Percentiles rank a stretch among this genome's conserved stretches.
phyloP scores from a whole-genome alignment of 2,113 vertebrate genomes.

The Mormoops blainvillei region DNA sequence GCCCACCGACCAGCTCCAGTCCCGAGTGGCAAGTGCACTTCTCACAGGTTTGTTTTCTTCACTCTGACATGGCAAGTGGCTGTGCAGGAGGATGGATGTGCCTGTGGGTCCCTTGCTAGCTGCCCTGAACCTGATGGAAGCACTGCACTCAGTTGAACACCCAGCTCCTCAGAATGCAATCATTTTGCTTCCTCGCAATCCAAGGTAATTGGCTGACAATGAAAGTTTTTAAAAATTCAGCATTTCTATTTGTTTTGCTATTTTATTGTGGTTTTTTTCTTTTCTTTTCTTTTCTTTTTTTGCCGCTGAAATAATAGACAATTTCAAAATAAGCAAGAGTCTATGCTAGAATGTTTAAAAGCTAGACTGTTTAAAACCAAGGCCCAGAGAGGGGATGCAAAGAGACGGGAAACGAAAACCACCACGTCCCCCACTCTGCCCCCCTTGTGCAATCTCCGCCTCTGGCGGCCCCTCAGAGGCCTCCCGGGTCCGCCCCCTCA shows the following conservation, averaged over 20 bases:
- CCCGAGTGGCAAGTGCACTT: rapidly evolving
- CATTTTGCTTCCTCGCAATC: not conserved
- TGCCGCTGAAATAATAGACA: not conserved
- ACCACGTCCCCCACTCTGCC: not conserved
- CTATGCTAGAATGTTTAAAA: not conserved
- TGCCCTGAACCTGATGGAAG: not conserved
- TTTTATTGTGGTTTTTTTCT: too few species aligned
- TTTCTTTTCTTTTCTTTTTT: too few species aligned
- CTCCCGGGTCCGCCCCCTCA: not conserved
- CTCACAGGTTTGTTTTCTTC: not conserved
- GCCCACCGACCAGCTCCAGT: rapidly evolving
- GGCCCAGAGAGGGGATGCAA: not conserved
- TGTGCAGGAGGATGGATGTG: rapidly evolving
- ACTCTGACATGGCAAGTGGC: rapidly evolving
- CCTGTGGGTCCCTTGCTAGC: rapidly evolving
- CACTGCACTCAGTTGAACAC: not conserved
- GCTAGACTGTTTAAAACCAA: not conserved
- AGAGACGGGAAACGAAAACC: not conserved
- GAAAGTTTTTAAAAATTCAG: not conserved
- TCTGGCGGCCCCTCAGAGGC: not conserved
- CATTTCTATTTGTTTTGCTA: not conserved
- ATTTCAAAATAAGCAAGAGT: not conserved
- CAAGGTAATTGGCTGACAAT: not conserved
- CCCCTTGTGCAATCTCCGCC: not conserved
- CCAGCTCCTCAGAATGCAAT: not conserved